Conservation (phyloP, 2,797 vertebrate species). For the Muscicapa comitata region DNA sequence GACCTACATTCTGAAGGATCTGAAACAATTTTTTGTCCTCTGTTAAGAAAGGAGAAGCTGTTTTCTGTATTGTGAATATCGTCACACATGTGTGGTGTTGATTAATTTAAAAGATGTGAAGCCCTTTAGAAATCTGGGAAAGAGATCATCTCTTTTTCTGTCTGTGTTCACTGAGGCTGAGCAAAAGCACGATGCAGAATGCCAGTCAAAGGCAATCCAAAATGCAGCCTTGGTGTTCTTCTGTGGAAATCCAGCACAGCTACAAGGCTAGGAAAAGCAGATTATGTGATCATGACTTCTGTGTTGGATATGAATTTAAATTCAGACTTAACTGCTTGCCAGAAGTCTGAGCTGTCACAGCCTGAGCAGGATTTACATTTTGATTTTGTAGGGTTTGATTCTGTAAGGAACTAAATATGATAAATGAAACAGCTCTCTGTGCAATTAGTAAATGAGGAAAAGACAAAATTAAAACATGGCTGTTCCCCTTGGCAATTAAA, state of each 20-base stretch:
- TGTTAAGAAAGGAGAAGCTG: not conserved
- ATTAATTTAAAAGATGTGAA: not conserved
- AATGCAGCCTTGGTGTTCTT: not conserved
- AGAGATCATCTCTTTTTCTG: not conserved
- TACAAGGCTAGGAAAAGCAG: not conserved
- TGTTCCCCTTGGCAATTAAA: not conserved
- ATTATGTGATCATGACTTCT: not conserved
- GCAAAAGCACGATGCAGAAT: not conserved
- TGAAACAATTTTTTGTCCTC: not conserved
- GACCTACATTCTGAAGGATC: not conserved
- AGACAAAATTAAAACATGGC: not conserved
- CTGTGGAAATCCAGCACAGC: not conserved
- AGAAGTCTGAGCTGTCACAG: not conserved
- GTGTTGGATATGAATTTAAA: not conserved
- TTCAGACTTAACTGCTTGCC: not conserved
- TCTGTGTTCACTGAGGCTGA: not conserved
- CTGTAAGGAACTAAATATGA: not conserved
- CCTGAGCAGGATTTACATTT: not conserved
- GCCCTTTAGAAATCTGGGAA: not conserved
- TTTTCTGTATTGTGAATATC: not conserved
- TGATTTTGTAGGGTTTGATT: not conserved
- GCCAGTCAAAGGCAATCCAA: not conserved
- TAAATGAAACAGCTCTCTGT: not conserved
- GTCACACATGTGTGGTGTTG: not conserved
- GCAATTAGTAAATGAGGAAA: conserved; percentile 11